A percentile compares a stretch with the other conserved stretches of the same genome.
These are phyloP conservation scores for Drosophila triauraria DNA, from an alignment of 1,140 invertebrate species.

Conservation along the genomic window DNA sequence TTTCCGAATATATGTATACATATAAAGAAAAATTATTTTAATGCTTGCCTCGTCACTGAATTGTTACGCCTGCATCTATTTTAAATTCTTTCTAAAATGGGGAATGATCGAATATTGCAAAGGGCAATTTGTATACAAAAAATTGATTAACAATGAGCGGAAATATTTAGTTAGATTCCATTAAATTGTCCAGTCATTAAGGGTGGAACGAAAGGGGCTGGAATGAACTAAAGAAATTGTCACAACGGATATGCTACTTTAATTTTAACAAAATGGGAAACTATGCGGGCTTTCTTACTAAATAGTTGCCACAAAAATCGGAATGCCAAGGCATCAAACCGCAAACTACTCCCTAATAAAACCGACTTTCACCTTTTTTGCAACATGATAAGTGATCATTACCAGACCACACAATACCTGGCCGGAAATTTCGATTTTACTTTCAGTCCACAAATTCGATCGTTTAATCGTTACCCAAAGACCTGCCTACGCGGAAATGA, in stretches of 20 bases:
- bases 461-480: slow-evolving; percentile 35
- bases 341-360: slow-evolving; percentile 23
- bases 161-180: slow-evolving; percentile 78
- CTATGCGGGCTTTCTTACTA: slow-evolving; percentile 33
- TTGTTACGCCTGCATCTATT: slow-evolving; percentile 58
- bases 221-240: slow-evolving; percentile 23
- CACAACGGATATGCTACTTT: slow-evolving; percentile 65
- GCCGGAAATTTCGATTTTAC: slow-evolving; percentile 41
- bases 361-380: slow-evolving; percentile 61
- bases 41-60: slow-evolving; percentile 17
- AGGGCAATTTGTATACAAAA: slow-evolving; percentile 45
- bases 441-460: slow-evolving; percentile 30
- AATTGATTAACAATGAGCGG: slow-evolving; percentile 74
- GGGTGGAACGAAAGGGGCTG: neutral
- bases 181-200: slow-evolving; percentile 31
- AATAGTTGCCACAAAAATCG: slow-evolving; percentile 5
- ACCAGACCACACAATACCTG: slow-evolving; percentile 44
- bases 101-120: neutral
- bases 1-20: too few relatives aligned
- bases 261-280: slow-evolving; percentile 33
- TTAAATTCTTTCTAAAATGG: slow-evolving; percentile 8
- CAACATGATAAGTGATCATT: slow-evolving; percentile 74
- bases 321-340: slow-evolving; percentile 27
- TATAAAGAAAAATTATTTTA: neutral
- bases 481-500: slow-evolving; percentile 68